Evolutionary conservation across 2,888 invertebrate genomes (phyloP).

Genomic region (Parnassius smintheus): DNA sequence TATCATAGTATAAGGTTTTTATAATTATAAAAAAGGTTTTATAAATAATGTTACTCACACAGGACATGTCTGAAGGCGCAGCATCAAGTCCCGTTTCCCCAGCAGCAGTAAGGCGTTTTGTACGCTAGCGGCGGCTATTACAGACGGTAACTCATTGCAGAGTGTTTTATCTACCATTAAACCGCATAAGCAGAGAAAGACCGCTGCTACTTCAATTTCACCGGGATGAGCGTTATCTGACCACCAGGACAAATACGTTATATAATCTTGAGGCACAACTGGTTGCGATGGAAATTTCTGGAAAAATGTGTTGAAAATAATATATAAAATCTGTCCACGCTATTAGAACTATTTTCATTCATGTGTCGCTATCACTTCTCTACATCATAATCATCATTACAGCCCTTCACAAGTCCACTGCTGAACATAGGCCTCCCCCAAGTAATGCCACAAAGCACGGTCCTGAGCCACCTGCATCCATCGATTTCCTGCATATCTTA

Average conservation of each 20-base stretch:
- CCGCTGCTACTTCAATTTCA: slow-evolving; percentile 58
- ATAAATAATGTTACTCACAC: slow-evolving; percentile 45
- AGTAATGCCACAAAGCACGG: not conserved
- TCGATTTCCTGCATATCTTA: too few species aligned
- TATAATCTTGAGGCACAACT: slow-evolving; percentile 59
- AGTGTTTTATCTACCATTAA: slow-evolving; percentile 51
- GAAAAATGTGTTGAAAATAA: slow-evolving; percentile 14
- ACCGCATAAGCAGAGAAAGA: slow-evolving; percentile 58
- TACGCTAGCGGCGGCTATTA: slow-evolving; percentile 56
- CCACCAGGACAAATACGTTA: slow-evolving; percentile 59
- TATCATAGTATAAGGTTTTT: too few species aligned
- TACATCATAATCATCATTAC: too few species aligned
- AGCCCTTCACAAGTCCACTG: too few species aligned
- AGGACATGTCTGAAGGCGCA: slow-evolving; percentile 40
- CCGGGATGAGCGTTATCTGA: slow-evolving; percentile 45
- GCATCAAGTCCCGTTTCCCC: slow-evolving; percentile 41
- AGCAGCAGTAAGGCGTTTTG: slow-evolving; percentile 52
- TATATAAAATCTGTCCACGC: too few species aligned
- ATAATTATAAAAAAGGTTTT: not conserved
- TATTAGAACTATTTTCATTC: too few species aligned
- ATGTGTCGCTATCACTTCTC: too few species aligned
- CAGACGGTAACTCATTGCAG: slow-evolving; percentile 55
- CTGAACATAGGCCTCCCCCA: too few species aligned
- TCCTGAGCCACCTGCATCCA: too few species aligned
- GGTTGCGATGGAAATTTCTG: slow-evolving; percentile 61